phyloP scores from a whole-genome alignment of 2,113 vertebrate species.

The Equus quagga region DNA sequence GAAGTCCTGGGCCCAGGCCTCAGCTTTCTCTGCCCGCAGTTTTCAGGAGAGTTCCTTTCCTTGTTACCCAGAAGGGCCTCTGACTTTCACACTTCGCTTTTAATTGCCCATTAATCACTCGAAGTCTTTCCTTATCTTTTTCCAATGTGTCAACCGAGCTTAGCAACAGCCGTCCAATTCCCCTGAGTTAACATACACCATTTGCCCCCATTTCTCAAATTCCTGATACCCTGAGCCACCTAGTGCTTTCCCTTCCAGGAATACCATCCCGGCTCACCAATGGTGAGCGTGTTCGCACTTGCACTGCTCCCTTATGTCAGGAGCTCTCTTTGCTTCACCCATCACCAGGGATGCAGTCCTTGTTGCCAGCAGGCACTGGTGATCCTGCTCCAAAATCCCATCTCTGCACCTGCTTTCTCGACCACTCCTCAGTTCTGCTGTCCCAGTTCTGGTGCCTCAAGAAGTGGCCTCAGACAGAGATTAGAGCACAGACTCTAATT shows the following conservation, averaged over 20 bases:
- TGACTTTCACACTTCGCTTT: not conserved
- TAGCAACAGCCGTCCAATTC: not conserved
- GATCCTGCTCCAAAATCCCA: not conserved
- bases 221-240: not conserved
- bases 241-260: not conserved
- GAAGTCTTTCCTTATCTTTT: not conserved
- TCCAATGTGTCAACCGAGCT: not conserved
- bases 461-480: not conserved
- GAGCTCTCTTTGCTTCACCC: not conserved
- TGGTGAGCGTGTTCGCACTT: not conserved
- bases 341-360: not conserved
- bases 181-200: not conserved
- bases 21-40: not conserved
- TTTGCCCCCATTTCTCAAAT: not conserved
- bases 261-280: not conserved
- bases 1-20: not conserved
- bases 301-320: not conserved
- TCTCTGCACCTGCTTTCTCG: not conserved
- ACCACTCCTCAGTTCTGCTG: rapidly evolving
- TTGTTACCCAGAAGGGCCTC: not conserved
- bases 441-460: not conserved
- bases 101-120: not conserved
- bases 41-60: not conserved
- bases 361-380: not conserved
- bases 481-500: not conserved